Conservation (phyloP, 2,797 vertebrate species). For the Channa striata region DNA sequence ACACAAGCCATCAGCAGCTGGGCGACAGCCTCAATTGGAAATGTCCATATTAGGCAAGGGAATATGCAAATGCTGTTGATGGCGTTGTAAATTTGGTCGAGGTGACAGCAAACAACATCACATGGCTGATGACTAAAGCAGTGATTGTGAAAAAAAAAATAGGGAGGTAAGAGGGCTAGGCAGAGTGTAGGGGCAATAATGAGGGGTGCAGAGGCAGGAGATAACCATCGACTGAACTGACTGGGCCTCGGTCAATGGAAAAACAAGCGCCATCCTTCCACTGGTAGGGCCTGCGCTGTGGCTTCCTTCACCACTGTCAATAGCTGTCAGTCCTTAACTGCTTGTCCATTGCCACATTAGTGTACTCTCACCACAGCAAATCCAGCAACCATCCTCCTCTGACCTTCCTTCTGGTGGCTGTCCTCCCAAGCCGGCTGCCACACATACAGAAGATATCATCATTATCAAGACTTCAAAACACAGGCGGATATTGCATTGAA, state of each 20-base stretch:
- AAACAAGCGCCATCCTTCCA: conserved; percentile 68
- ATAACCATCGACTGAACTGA: conserved; percentile 81
- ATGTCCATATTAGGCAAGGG: conserved; percentile 87
- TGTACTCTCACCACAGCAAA: conserved; percentile 72
- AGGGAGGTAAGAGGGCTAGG: conserved; percentile 24
- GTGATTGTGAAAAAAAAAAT: too few relatives aligned
- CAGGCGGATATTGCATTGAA: conserved; percentile 59
- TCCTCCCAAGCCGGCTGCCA: conserved; percentile 29
- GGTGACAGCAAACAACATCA: conserved; percentile 83
- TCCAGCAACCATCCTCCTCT: conserved; percentile 61
- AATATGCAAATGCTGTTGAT: conserved; percentile 86
- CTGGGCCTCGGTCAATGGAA: conserved; percentile 69
- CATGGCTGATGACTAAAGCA: conserved; percentile 84
- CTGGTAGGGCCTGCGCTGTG: conserved; percentile 30
- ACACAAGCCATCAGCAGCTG: conserved; percentile 79
- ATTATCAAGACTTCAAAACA: conserved; percentile 70
- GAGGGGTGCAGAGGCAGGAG: conserved; percentile 72
- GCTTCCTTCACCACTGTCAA: conserved; percentile 65
- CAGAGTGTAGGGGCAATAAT: conserved; percentile 59
- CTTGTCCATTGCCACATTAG: conserved; percentile 60
- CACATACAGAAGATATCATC: conserved; percentile 64
- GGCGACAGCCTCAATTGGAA: conserved; percentile 84
- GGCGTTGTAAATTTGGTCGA: conserved; percentile 82
- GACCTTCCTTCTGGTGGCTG: conserved; percentile 74
- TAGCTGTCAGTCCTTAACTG: conserved; percentile 80